Evolutionary conservation across 1,140 invertebrate genomes (phyloP), one percentile per base, ranked within the genome.

Genomic region (Lineus longissimus): DNA sequence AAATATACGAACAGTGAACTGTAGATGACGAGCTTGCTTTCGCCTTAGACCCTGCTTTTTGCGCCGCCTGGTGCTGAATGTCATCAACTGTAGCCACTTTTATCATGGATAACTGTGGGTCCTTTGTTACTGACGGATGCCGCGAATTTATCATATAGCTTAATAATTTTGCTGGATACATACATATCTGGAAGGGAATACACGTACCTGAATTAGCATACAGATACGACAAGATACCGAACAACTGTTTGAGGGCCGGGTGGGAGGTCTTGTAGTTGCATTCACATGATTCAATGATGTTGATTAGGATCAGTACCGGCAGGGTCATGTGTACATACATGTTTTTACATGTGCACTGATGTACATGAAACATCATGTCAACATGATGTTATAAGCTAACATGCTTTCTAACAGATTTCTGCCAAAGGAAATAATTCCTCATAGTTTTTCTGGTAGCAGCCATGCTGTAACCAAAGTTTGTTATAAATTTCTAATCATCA

Each of bases 111-210:
- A 51, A 19, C 9, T 23, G 6, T 27, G 47, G 47, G n/a, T 51
- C 47, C 47, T 19, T 51, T 7, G n/a, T 51, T 6, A 51, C 47
- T 19, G 19, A 23, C 47, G 47, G 25, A 51, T 51, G 47, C n/a
- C 47, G 47, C 19, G 47, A 51, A 51, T 51, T 51, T 23, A 51
- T 51, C 47, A 51, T 51, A n/a, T 51, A 51, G n/a, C 47, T 51
- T 27, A 51, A 51, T 51, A 51, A 27, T 51, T 51, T n/a, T 27
- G 47, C 47, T 6, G n/a, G 47, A 27, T 51, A 51, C 9, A 51
- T n/a, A 27, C 47, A 51, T 51, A 19, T 27, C 47, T 51, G 47
- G n/a, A 51, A 51, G 9, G 47, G 9, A 51, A 23, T 11, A 43
- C 11, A 43, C 11, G 19, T 43, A 43, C 40, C 11, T 11, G 40